Conservation (phyloP, 2,888 invertebrate genomes). For the Pammene fasciana region DNA sequence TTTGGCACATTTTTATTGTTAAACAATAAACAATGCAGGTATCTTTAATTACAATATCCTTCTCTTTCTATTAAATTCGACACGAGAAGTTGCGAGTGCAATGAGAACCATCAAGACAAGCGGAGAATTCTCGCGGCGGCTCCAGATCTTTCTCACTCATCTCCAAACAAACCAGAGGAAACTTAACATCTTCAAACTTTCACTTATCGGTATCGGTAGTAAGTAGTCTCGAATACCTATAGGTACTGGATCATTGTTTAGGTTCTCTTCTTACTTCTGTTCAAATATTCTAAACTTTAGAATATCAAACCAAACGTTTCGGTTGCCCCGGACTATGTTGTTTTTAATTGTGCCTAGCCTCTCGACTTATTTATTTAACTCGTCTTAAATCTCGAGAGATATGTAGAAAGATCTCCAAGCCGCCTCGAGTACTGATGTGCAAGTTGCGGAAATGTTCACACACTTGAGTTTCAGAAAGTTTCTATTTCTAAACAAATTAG, state of each 20-base stretch:
- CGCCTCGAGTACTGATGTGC: background rate
- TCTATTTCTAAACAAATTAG: too few relatives aligned
- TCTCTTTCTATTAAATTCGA: conserved; percentile 45
- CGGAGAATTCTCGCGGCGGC: conserved; percentile 8
- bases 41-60: conserved; percentile 42
- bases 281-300: too few relatives aligned
- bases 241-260: too few relatives aligned
- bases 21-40: conserved; percentile 48
- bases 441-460: too few relatives aligned
- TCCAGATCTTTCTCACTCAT: conserved; percentile 5
- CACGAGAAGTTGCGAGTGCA: conserved; percentile 42
- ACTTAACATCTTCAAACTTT: background rate
- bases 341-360: too few relatives aligned
- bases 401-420: conserved; percentile 5
- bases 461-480: too few relatives aligned
- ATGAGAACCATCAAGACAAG: conserved; percentile 17
- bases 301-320: too few relatives aligned
- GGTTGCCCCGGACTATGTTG: background rate
- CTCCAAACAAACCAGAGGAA: background rate
- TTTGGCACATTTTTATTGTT: conserved; percentile 50
- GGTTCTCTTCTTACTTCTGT: too few relatives aligned
- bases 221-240: background rate
- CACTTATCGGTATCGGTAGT: background rate
- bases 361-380: too few relatives aligned
- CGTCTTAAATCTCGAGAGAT: background rate